Base-by-base conservation (phyloP, 2,113 vertebrate genomes). In the Garra rufa region DNA sequence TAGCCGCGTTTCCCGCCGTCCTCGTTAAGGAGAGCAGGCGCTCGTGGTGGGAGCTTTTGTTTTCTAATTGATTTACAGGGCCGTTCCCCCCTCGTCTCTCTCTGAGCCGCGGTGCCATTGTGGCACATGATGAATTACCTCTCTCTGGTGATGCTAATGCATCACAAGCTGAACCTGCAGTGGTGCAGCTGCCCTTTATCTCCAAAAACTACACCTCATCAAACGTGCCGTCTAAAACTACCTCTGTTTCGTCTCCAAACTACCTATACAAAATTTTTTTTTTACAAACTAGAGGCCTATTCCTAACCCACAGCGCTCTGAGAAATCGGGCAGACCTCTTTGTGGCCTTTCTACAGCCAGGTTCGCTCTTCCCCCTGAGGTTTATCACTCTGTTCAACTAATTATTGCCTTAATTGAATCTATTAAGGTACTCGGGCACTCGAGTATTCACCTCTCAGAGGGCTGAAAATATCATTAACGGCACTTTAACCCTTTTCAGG, bases 1-100 rank as follows among this genome's bases (percentile, higher is more conserved):
- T 94, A 95, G 93, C 94, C 91, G 92, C 85, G 93, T 93, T 94
- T 95, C 93, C 94, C 94, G 90, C 88, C 88, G 88, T 91, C 65
- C 88, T 94, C 91, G 94, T 95, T 96, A 95, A 86, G 93, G 93
- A 93, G 93, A 95, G 95, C 95, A 92, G 93, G 91, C 52, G 43
- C 92, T 74, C 91, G 76, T 92, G 93, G 92, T 92, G 88, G 90
- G 87, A 91, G 95, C 95, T 95, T 96, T 96, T 96, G 95, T 96
- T 96, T 95, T 94, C 93, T 95, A 95, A 96, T 96, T 96, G 96
- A 96, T 95, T 96, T 94, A 95, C 91, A 90, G 95, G 93, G 93
- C 89, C 87, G 91, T 93, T 93, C 93, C 93, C 93, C 89, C 93
- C 85, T 94, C 93, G 93, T 90, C 89, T 92, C 91, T 90, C 92